Evolutionary conservation across 2,888 invertebrate genomes (phyloP).

Genomic region (Drosophila fulvimacula): DNA sequence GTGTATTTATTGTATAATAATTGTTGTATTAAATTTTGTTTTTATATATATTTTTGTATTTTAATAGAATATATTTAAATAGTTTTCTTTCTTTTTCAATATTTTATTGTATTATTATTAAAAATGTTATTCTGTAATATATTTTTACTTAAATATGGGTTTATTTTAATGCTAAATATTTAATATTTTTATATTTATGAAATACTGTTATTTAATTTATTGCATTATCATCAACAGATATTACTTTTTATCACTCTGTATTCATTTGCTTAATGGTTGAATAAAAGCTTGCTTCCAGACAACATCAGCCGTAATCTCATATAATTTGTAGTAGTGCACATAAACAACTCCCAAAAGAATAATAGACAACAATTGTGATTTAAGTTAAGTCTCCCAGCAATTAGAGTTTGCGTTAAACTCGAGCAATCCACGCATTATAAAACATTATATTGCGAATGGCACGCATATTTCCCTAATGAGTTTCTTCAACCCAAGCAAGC

Average conservation of each 20-base stretch:
- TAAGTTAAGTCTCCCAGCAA: constrained; percentile 2
- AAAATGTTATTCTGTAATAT: background rate
- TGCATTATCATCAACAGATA: background rate
- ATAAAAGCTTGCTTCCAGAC: background rate
- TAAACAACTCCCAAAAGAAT: background rate
- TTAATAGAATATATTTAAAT: no score
- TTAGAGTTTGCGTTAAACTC: constrained; percentile 4
- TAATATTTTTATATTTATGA: background rate
- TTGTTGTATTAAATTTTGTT: background rate
- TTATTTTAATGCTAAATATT: background rate
- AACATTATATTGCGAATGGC: constrained; percentile 16
- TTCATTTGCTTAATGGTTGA: background rate
- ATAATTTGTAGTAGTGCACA: background rate
- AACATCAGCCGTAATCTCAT: background rate
- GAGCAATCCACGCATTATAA: constrained; percentile 11
- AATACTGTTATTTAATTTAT: background rate
- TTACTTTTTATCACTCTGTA: background rate
- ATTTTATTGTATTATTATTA: background rate
- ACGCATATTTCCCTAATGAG: constrained; percentile 29
- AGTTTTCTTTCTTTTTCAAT: no score
- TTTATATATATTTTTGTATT: no score
- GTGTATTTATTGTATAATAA: background rate
- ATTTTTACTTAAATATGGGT: background rate
- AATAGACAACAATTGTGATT: constrained; percentile 1
- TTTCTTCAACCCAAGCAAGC: constrained; percentile 40